Percentiles rank a stretch among this genome's conserved stretches.
These are phyloP conservation scores for Mylabris sibirica DNA, from an alignment of 2,888 invertebrate genomes.

Conservation along the genomic window DNA sequence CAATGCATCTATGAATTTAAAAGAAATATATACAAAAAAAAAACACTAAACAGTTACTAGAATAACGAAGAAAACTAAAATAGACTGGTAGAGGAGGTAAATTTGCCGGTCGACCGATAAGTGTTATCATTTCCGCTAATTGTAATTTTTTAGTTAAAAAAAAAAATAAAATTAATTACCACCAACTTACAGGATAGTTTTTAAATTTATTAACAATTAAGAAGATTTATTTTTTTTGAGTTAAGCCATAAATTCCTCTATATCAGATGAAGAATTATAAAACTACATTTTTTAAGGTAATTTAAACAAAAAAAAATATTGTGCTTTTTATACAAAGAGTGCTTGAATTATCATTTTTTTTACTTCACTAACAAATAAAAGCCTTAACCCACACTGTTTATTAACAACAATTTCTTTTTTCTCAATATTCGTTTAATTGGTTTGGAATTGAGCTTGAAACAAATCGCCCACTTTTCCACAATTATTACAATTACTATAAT, in stretches of 20 bases:
- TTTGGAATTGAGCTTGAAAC: constrained; percentile 11
- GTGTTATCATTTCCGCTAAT: constrained; percentile 5
- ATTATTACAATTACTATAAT: constrained; percentile 2
- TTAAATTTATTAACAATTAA: not conserved
- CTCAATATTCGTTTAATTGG: not conserved
- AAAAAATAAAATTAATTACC: too few relatives aligned
- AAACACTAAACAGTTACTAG: not conserved
- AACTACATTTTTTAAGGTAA: too few relatives aligned
- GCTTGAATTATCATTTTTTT: not conserved
- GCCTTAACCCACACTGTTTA: constrained; percentile 48
- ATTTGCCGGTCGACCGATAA: not conserved
- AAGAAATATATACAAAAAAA: not conserved
- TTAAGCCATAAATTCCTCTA: too few relatives aligned
- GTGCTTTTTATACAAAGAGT: constrained; percentile 2
- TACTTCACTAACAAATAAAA: not conserved
- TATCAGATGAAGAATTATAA: too few relatives aligned
- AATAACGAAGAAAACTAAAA: not conserved
- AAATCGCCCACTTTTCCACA: not conserved
- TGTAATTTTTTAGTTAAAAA: not conserved
- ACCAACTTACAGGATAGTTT: too few relatives aligned
- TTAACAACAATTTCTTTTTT: constrained; percentile 23
- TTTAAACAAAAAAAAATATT: not conserved
- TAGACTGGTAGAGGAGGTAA: not conserved
- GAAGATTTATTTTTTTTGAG: too few relatives aligned
- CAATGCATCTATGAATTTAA: not conserved